phyloP scores from a whole-genome alignment of 2,888 invertebrate genomes.

The Noctua comes region DNA sequence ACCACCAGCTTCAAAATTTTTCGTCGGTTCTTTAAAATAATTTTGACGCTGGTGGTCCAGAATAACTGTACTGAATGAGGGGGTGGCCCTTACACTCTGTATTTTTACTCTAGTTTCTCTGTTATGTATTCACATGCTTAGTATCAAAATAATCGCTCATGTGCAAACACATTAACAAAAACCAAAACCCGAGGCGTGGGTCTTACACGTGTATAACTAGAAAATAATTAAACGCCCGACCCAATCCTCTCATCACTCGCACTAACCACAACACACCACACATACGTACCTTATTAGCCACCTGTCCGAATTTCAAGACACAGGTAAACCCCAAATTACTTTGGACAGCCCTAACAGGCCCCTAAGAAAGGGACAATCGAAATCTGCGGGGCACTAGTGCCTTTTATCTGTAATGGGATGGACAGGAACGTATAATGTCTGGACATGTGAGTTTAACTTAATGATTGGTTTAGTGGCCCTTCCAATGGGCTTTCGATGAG shows the following conservation, averaged over 20 bases:
- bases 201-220: conserved; percentile 6
- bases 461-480: conserved; percentile 73
- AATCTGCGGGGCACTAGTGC: conserved; percentile 69
- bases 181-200: not conserved
- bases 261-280: conserved; percentile 54
- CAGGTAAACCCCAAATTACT: conserved; percentile 63
- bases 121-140: not conserved
- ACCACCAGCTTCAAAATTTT: not conserved
- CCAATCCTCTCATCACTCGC: conserved; percentile 42
- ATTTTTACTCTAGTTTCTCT: not conserved
- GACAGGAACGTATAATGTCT: conserved; percentile 70
- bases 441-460: conserved; percentile 73
- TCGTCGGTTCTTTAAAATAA: not conserved
- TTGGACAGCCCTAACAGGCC: conserved; percentile 56
- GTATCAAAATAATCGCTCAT: not conserved
- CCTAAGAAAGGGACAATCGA: conserved; percentile 69
- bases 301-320: conserved; percentile 59
- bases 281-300: conserved; percentile 48
- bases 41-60: not conserved
- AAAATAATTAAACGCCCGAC: conserved; percentile 44
- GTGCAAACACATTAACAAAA: not conserved
- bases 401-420: conserved; percentile 74
- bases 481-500: conserved; percentile 58
- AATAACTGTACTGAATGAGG: not conserved
- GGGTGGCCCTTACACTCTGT: not conserved